Percentiles rank a stretch among this genome's conserved stretches.
Evolutionary conservation across 2,113 vertebrate species (phyloP).

Genomic region (Neolamprologus falcicula): DNA sequence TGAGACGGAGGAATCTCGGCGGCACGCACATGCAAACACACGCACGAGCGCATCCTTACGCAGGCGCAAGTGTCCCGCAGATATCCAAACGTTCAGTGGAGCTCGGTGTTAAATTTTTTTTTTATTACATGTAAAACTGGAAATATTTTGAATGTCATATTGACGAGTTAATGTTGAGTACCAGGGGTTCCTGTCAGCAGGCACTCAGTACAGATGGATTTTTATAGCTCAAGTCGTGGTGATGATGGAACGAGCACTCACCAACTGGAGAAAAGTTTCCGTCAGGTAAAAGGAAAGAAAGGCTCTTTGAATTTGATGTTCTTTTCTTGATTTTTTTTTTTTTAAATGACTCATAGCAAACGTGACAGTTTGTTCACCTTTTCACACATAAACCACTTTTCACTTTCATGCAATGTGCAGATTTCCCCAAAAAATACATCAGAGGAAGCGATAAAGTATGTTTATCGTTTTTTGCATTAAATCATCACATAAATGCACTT

Average conservation of each 20-base stretch:
- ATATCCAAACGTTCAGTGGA: not conserved
- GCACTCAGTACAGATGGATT: constrained; percentile 1
- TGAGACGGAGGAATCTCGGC: not conserved
- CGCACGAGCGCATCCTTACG: not conserved
- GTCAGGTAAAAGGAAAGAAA: not conserved
- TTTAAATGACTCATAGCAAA: not conserved
- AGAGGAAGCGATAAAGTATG: not conserved
- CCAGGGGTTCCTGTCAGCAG: not conserved
- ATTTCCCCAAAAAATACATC: not conserved
- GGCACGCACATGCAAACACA: not conserved
- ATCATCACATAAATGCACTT: not conserved
- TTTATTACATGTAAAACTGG: constrained; percentile 29
- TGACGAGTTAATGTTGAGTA: constrained; percentile 16
- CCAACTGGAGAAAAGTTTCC: not conserved
- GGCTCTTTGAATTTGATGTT: not conserved
- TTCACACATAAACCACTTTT: not conserved
- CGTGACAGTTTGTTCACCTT: not conserved
- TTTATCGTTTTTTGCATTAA: not conserved
- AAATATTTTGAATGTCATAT: constrained; percentile 7
- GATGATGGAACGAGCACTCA: not conserved
- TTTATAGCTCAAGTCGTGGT: not conserved
- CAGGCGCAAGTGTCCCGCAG: not conserved
- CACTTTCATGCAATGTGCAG: not conserved
- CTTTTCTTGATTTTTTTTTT: not conserved
- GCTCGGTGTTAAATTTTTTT: not conserved